Conservation (phyloP, 2,113 vertebrate species). For the Cranoglanis bouderius region DNA sequence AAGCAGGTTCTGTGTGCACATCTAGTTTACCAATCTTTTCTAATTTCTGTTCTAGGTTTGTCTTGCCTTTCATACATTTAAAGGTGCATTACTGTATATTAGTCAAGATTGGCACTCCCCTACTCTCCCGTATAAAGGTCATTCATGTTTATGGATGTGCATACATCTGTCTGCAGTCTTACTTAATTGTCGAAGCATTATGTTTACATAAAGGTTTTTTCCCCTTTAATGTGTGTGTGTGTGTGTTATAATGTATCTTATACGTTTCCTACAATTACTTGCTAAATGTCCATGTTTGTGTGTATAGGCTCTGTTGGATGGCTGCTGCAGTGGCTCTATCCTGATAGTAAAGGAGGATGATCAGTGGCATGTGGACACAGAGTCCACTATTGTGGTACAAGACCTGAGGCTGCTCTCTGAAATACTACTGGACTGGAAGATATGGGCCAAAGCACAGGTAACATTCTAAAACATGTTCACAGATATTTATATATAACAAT, state of each 20-base stretch:
- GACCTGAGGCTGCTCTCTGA: conserved; percentile 88
- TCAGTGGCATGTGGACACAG: conserved; percentile 79
- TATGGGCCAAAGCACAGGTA: conserved; percentile 89
- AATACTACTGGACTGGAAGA: conserved; percentile 93
- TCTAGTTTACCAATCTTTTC: neutral
- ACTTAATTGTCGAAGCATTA: neutral
- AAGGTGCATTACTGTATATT: neutral
- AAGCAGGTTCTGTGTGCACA: neutral
- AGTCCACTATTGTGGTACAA: conserved; percentile 87
- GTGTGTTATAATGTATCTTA: conserved; percentile 24
- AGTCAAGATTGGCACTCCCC: neutral
- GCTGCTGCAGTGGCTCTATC: conserved; percentile 86
- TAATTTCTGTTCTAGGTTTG: neutral
- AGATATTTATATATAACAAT: no score
- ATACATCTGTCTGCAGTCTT: neutral
- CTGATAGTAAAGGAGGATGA: conserved; percentile 79
- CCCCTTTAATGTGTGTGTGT: neutral
- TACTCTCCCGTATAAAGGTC: neutral
- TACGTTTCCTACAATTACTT: neutral
- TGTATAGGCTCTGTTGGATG: conserved; percentile 85
- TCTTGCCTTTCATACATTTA: neutral
- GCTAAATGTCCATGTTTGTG: neutral
- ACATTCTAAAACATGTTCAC: conserved; percentile 41
- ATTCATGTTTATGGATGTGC: neutral
- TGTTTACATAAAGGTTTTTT: neutral